These are phyloP conservation scores for Bos taurus DNA, from an alignment of 2,113 vertebrate species.

Conservation along the genomic window DNA sequence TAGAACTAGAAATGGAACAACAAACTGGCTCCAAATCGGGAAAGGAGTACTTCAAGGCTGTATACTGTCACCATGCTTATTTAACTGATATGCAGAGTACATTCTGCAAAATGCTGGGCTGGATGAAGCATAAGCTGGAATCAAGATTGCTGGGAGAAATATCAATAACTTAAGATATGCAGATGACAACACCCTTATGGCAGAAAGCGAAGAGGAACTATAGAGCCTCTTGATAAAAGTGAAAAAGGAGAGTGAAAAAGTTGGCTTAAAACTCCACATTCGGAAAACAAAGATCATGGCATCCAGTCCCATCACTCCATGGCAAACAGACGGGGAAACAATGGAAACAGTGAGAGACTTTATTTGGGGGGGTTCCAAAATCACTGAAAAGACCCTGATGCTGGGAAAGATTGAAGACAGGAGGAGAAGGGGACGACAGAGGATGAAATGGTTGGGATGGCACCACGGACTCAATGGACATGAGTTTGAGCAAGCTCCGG, in stretches of 20 bases:
- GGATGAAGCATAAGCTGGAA: neutral
- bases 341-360: neutral
- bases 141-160: neutral
- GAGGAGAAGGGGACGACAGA: neutral
- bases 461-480: neutral
- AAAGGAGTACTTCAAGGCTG: neutral
- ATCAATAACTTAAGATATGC: neutral
- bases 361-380: neutral
- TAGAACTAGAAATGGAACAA: neutral
- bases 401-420: neutral
- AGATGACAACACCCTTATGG: neutral
- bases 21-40: neutral
- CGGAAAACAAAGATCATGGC: neutral
- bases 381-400: neutral
- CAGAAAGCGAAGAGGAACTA: neutral
- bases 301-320: neutral
- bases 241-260: neutral
- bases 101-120: neutral
- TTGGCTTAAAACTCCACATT: neutral
- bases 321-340: neutral
- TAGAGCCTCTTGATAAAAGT: neutral
- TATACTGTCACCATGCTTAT: neutral
- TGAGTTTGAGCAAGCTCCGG: neutral
- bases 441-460: neutral
- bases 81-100: neutral